Base-by-base conservation (phyloP, 2,888 invertebrate species). In the Pterostichus niger region DNA sequence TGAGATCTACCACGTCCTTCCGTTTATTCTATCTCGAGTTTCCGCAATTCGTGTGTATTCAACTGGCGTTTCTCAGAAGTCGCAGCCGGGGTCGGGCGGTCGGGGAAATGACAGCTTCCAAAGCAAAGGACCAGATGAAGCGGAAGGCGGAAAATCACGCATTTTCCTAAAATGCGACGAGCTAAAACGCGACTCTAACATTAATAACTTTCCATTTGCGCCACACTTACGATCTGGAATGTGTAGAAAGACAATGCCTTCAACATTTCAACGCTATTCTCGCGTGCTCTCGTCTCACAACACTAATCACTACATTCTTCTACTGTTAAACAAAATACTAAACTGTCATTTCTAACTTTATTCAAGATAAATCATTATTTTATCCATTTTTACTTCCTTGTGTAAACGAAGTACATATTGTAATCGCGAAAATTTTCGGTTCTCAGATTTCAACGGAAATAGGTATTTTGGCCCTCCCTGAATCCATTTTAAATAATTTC, bases 21-120 rank as follows among this genome's bases (percentile, higher is more conserved):
- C 80, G 80, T 80, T 80, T 59, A 79, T 80, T 80, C 68, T 54
- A 40, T 46, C 40, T 59, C 35, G 59, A 49, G 15, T 40, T 59
- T 59, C 61, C 78, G 61, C 80, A 64, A 80, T 80, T 80, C 80
- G 68, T 80, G 80, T 80, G 80, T 80, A 80, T 80, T 80, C 80
- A 80, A 80, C 68, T 80, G 80, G 49, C 80, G 49, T 80, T 80
- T 80, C 80, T 68, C 68, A 80, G 80, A 80, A 80, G 68, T 52
- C 68, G 9, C n/a, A 33, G 61, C n/a, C 17, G 40, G 15, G 33
- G 15, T 40, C 13, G 44, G 56, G 24, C 59, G 31, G 40, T 6
- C 40, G 64, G 68, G 68, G 52, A 68, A 79, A 68, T 68, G 64
- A 80, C 80, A 80, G 52, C 17, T 35, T 24, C 46, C 15, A 52